phyloP scores from a whole-genome alignment of 1,140 invertebrate species.

The Lepidurus couesii region DNA sequence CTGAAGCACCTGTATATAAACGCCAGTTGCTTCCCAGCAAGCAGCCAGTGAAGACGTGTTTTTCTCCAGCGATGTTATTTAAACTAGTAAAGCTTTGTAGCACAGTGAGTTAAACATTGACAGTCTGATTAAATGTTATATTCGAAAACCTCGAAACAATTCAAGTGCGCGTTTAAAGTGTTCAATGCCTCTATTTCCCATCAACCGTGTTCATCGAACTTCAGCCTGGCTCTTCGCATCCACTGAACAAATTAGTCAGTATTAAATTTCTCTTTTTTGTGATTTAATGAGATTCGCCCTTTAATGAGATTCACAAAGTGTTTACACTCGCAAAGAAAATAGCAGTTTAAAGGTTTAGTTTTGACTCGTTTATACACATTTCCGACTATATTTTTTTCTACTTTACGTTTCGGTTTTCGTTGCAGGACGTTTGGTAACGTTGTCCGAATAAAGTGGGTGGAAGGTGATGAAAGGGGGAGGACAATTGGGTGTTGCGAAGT shows the following conservation, averaged over 20 bases:
- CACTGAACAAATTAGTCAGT: background rate
- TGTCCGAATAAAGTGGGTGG: background rate
- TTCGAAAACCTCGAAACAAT: too few species aligned
- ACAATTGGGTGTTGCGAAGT: too few species aligned
- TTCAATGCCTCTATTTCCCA: too few species aligned
- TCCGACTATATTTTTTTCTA: background rate
- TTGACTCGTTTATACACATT: background rate
- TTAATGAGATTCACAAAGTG: background rate
- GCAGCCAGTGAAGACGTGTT: too few species aligned
- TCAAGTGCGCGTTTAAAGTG: too few species aligned
- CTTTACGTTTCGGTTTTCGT: background rate
- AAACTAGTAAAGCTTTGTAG: too few species aligned
- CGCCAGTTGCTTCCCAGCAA: too few species aligned
- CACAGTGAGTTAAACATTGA: too few species aligned
- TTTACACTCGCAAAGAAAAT: background rate
- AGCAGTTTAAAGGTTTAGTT: background rate
- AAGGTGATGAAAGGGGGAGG: too few species aligned
- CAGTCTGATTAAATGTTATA: too few species aligned
- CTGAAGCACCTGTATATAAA: too few species aligned
- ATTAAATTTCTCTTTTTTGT: constrained; percentile 5
- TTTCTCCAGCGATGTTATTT: too few species aligned
- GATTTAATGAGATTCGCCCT: background rate
- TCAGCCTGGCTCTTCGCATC: background rate
- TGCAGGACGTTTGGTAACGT: background rate
- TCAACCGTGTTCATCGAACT: background rate